These are phyloP conservation scores for Dorcus hopei DNA, from an alignment of 2,888 invertebrate genomes.

Conservation along the genomic window DNA sequence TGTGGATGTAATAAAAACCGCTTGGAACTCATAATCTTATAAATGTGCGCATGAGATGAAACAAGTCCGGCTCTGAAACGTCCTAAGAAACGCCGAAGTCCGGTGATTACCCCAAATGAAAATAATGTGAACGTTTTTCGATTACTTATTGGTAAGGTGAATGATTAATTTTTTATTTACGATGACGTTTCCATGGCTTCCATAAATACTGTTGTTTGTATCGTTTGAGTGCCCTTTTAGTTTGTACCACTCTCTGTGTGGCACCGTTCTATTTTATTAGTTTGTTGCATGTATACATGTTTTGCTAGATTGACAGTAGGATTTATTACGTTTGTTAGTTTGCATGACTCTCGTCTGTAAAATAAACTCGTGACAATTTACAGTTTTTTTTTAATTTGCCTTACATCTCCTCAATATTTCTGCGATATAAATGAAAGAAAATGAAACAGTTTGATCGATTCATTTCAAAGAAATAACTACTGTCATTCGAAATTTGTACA, in stretches of 20 bases:
- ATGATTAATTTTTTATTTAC: not conserved
- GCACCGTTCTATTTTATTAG: conserved; percentile 23
- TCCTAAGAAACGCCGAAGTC: too few species aligned
- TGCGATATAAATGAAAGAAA: too few species aligned
- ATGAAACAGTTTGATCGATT: too few species aligned
- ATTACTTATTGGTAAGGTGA: not conserved
- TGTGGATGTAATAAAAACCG: too few species aligned
- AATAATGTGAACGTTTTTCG: too few species aligned
- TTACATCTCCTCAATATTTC: not conserved
- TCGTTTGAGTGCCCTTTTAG: too few species aligned
- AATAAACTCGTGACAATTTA: conserved; percentile 10
- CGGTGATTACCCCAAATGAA: too few species aligned
- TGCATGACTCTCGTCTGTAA: conserved; percentile 8
- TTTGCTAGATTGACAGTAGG: conserved; percentile 16
- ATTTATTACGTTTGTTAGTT: conserved; percentile 10
- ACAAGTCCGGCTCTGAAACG: too few species aligned
- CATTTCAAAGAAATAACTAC: too few species aligned
- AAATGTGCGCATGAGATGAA: too few species aligned
- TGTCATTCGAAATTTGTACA: too few species aligned
- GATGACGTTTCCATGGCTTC: conserved; percentile 3
- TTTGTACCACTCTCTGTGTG: conserved; percentile 26
- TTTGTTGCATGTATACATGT: conserved; percentile 18
- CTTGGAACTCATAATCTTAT: too few species aligned
- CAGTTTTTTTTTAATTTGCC: conserved; percentile 11
- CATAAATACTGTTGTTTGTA: conserved; percentile 1